phyloP scores from a whole-genome alignment of 2,113 vertebrate genomes.

The Megaceryle maxima region DNA sequence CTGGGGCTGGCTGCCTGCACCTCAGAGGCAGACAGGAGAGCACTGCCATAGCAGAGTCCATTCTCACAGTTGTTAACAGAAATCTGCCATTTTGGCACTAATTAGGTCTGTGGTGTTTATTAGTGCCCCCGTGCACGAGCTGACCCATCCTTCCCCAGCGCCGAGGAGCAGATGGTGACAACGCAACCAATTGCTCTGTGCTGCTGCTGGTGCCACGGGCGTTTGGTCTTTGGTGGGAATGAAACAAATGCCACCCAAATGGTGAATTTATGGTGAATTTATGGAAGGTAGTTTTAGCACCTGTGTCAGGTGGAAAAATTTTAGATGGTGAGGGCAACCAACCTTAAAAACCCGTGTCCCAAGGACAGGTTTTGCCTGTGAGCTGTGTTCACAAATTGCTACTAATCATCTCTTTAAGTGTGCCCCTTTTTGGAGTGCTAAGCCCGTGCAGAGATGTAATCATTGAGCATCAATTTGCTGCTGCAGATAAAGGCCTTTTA shows the following conservation, averaged over 20 bases:
- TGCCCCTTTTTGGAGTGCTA: neutral
- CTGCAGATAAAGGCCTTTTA: neutral
- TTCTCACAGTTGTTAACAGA: neutral
- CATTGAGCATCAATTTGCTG: constrained; percentile 21
- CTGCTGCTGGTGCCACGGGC: rapidly evolving
- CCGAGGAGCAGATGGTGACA: neutral
- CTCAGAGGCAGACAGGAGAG: neutral
- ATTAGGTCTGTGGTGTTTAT: neutral
- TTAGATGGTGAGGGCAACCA: neutral
- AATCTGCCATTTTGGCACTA: neutral
- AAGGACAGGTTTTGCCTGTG: neutral
- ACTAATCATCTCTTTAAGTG: neutral
- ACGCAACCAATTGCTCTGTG: rapidly evolving
- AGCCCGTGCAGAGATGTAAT: neutral
- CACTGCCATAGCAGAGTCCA: neutral
- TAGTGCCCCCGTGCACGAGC: neutral
- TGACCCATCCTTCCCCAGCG: neutral
- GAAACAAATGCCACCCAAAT: neutral
- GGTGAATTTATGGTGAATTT: neutral
- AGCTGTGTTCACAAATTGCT: neutral
- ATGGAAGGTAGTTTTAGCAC: neutral
- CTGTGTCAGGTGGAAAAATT: rapidly evolving
- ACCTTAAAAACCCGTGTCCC: neutral
- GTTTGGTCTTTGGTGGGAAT: neutral
- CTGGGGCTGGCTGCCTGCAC: neutral